A percentile compares a stretch with the other conserved stretches of the same genome.
These are phyloP conservation scores for Flexamia atlantica DNA, from an alignment of 2,888 invertebrate species.

Conservation along the genomic window DNA sequence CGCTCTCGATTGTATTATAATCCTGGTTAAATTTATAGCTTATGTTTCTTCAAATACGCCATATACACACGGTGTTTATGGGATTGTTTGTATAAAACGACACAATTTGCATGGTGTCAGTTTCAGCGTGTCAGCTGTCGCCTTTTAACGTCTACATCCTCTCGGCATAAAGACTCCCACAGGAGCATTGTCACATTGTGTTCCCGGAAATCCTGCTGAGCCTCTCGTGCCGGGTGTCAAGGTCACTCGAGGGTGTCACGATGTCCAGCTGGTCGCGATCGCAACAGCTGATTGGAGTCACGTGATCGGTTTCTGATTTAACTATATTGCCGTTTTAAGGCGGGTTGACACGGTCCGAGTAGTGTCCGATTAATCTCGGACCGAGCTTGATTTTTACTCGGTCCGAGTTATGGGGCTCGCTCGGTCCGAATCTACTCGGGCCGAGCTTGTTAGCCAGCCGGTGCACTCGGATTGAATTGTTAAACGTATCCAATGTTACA, in stretches of 20 bases:
- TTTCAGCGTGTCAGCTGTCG: neutral
- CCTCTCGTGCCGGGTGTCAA: neutral
- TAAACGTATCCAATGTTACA: no score
- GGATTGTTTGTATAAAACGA: constrained; percentile 11
- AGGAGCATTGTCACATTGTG: constrained; percentile 31
- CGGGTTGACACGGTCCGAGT: no score
- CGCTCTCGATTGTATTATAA: constrained; percentile 6
- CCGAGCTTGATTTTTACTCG: no score
- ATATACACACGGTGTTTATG: constrained; percentile 12
- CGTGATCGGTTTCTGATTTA: no score
- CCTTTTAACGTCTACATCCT: constrained; percentile 26
- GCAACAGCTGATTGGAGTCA: no score
- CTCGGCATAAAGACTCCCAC: constrained; percentile 40
- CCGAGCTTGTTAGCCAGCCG: no score
- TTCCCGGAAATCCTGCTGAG: constrained; percentile 48
- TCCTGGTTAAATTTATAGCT: constrained; percentile 1
- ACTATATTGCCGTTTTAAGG: no score
- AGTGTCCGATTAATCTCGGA: no score
- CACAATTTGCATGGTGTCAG: constrained; percentile 39
- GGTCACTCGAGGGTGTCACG: constrained; percentile 18
- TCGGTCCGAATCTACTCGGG: no score
- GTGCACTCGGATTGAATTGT: no score
- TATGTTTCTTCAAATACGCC: constrained; percentile 23
- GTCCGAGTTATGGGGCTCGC: no score
- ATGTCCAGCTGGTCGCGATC: constrained; percentile 3